Conservation (phyloP, 2,888 invertebrate species). For the Adelphocoris suturalis region DNA sequence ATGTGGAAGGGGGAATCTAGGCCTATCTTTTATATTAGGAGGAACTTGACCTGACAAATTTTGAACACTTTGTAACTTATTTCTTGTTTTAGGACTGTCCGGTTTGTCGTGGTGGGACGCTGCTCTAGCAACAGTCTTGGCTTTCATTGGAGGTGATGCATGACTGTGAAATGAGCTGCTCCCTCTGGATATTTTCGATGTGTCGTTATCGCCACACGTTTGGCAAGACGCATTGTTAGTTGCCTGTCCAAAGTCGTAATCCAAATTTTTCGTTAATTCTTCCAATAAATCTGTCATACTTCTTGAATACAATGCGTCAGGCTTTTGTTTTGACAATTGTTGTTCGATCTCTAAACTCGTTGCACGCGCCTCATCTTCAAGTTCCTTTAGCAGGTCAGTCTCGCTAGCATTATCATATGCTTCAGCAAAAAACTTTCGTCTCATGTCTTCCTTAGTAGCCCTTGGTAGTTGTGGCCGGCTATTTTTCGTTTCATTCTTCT, state of each 20-base stretch:
- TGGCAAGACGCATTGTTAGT: constrained; percentile 79
- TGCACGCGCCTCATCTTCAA: constrained; percentile 88
- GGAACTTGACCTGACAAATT: constrained; percentile 44
- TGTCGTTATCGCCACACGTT: constrained; percentile 69
- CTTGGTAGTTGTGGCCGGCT: constrained; percentile 58
- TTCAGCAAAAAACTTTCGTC: constrained; percentile 70
- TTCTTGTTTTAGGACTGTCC: constrained; percentile 51
- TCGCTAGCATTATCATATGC: constrained; percentile 81
- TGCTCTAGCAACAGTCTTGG: constrained; percentile 63
- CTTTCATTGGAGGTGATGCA: constrained; percentile 59
- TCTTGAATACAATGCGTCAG: constrained; percentile 71
- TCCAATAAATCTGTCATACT: constrained; percentile 75
- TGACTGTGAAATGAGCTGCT: constrained; percentile 64
- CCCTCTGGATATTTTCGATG: constrained; percentile 61
- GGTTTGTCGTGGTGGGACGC: constrained; percentile 62
- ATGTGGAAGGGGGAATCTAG: constrained; percentile 51
- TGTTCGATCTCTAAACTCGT: constrained; percentile 86
- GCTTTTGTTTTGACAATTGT: constrained; percentile 78
- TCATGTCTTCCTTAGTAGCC: constrained; percentile 70
- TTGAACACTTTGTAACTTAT: constrained; percentile 53
- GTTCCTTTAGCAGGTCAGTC: constrained; percentile 84
- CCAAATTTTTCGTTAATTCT: constrained; percentile 75
- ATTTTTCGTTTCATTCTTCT: constrained; percentile 56
- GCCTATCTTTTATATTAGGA: constrained; percentile 60
- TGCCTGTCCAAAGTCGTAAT: constrained; percentile 75